Percentiles rank a stretch among this genome's conserved stretches.
These are phyloP conservation scores for Hyles euphorbiae DNA, from an alignment of 1,140 invertebrate genomes.

Conservation along the genomic window DNA sequence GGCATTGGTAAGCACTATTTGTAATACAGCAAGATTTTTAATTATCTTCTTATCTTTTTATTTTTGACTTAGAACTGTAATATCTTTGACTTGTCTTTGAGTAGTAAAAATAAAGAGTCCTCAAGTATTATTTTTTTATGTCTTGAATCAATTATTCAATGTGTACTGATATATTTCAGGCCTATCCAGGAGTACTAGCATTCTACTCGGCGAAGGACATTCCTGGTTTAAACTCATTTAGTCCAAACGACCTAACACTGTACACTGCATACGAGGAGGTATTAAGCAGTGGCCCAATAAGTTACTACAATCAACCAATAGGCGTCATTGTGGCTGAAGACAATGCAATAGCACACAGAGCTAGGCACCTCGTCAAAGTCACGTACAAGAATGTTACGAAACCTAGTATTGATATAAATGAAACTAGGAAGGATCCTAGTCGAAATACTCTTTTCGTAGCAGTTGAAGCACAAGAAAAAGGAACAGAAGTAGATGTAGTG, in stretches of 20 bases:
- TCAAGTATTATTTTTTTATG: too few species aligned
- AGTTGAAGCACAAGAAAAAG: conserved; percentile 8
- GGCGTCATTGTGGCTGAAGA: conserved; percentile 83
- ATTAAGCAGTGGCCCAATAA: conserved; percentile 70
- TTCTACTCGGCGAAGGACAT: conserved; percentile 85
- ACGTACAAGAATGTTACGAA: conserved; percentile 24
- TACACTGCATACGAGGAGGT: conserved; percentile 66
- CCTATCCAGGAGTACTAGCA: conserved; percentile 80
- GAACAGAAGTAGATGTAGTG: conserved; percentile 5
- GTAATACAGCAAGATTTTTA: too few species aligned
- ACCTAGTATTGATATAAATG: conserved; percentile 12
- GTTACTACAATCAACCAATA: conserved; percentile 82
- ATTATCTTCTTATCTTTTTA: too few species aligned
- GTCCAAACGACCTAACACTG: conserved; percentile 26
- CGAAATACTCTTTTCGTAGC: conserved; percentile 7
- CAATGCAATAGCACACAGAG: conserved; percentile 78
- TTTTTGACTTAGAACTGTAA: too few species aligned
- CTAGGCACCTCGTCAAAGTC: conserved; percentile 80
- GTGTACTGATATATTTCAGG: conserved; percentile 36
- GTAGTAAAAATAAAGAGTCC: too few species aligned
- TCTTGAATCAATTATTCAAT: too few species aligned
- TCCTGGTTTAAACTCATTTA: conserved; percentile 81
- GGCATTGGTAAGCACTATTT: conserved; percentile 11
- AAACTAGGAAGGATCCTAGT: conserved; percentile 5
- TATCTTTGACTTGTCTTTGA: too few species aligned